Evolutionary conservation across 2,113 vertebrate genomes (phyloP), one percentile per base, ranked within the genome.

Genomic region (Pteropus alecto): DNA sequence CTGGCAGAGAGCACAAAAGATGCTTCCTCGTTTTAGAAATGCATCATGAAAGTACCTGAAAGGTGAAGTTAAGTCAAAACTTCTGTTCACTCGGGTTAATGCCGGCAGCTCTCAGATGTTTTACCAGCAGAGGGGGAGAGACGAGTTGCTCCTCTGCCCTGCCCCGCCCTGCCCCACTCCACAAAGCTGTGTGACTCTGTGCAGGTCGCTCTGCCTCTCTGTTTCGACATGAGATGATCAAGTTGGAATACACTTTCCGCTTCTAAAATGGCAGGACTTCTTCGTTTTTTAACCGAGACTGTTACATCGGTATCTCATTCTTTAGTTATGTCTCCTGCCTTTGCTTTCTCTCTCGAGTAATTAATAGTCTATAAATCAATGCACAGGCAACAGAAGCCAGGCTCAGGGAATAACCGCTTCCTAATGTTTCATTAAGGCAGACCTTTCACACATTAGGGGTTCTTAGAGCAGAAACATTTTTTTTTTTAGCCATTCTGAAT

Each of bases 51-150:
- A 68, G 41, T n/a, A 61, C 46, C 16, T 76, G 76, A 76, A 87
- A 90, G 97, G 38, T 93, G 35, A 3, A 65, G 67, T 67, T 35
- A 95, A 87, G 43, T 84, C 74, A 81, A 91, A 51, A 95, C 61
- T 56, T 61, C 35, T 70, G 28, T 95, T 79, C 35, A 33, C 21
- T 90, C 61, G 68, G 74, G 83, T 78, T 38, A 86, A 89, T 35
- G 18, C 68, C 68, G 63, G 60, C 41, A 65, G 82, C 83, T 86
- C 67, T 46, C 46, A 94, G 92, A 11, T 63, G 35, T 78, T 67
- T 67, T 84, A 63, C 65, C 33, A 33, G 48, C 19, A 78, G 51
- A 13, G 63, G 43, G 26, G 5, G 81, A 61, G 61, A 94, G 60
- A 43, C 48, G 54, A 41, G 86, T n/a, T 6, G 1, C 7, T 48